Conservation (phyloP, 2,797 vertebrate species). For the Sebastes matsubarae region DNA sequence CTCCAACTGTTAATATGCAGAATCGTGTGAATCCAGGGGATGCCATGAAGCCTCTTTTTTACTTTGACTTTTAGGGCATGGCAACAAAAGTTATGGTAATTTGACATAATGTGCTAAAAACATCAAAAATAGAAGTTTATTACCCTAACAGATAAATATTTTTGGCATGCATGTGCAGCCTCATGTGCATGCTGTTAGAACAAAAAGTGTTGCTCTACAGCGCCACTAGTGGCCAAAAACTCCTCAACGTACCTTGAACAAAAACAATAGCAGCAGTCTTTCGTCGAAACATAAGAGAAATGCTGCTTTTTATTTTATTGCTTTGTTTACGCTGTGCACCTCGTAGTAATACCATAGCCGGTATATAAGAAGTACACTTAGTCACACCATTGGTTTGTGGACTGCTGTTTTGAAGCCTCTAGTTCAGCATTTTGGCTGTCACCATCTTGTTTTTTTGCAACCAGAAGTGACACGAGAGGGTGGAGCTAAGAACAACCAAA, state of each 20-base stretch:
- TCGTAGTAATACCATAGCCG: too few species aligned
- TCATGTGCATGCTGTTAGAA: background rate
- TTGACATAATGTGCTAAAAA: background rate
- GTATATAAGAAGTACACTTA: too few species aligned
- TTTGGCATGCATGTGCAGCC: background rate
- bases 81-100: too few species aligned
- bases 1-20: background rate
- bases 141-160: background rate
- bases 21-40: background rate
- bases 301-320: background rate
- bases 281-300: background rate
- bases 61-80: background rate
- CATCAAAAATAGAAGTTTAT: background rate
- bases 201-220: background rate
- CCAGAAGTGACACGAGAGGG: too few species aligned
- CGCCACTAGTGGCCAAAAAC: background rate
- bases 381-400: too few species aligned
- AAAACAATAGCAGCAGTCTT: background rate
- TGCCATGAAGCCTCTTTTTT: background rate
- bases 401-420: too few species aligned
- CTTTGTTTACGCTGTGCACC: background rate
- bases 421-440: too few species aligned
- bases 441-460: too few species aligned
- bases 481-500: too few species aligned
- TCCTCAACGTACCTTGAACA: background rate